Percentiles rank a stretch among this genome's conserved stretches.
These are phyloP conservation scores for Octonoba sinensis DNA, from an alignment of 2,888 invertebrate genomes.

Conservation along the genomic window DNA sequence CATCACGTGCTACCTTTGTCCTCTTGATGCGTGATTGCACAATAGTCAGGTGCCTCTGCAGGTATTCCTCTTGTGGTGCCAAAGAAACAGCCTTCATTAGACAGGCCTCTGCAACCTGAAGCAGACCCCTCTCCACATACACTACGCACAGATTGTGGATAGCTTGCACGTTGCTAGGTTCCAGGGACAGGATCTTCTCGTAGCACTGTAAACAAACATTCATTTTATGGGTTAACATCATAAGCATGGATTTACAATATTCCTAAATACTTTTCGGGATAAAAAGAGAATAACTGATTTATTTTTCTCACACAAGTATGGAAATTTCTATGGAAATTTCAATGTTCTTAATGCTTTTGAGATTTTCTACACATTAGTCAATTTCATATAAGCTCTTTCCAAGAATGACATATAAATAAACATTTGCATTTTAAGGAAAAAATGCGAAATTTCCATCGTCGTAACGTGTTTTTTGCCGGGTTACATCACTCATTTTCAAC, in stretches of 20 bases:
- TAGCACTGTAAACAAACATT: slow-evolving; percentile 80
- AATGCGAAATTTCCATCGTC: no score
- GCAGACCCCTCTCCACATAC: slow-evolving; percentile 89
- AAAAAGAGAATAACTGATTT: background rate
- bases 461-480: no score
- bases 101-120: slow-evolving; percentile 87
- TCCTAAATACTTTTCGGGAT: background rate
- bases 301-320: background rate
- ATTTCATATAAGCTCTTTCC: no score
- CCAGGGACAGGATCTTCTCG: slow-evolving; percentile 85
- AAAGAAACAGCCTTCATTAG: slow-evolving; percentile 80
- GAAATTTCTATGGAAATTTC: no score
- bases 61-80: slow-evolving; percentile 92
- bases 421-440: no score
- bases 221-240: no score
- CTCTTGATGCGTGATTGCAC: slow-evolving; percentile 79
- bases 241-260: background rate
- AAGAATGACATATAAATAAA: no score
- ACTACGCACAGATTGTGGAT: slow-evolving; percentile 96
- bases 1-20: background rate
- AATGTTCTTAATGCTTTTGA: no score
- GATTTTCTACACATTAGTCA: no score
- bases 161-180: slow-evolving; percentile 93
- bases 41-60: slow-evolving; percentile 88
- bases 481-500: no score